Evolutionary conservation across 2,113 vertebrate genomes (phyloP).

Genomic region (Ariopsis seemanni): DNA sequence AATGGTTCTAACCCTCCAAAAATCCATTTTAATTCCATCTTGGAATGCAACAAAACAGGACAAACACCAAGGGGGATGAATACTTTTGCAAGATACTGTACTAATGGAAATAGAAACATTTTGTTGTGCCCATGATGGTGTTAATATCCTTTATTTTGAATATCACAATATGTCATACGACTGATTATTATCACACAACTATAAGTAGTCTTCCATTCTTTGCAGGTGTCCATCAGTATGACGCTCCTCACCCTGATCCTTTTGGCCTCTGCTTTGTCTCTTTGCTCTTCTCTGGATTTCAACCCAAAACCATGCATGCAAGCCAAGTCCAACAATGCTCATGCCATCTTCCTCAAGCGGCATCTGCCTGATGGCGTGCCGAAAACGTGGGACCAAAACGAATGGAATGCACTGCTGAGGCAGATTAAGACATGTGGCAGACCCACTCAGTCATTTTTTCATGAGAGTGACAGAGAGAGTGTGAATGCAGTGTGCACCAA

Average conservation of each 20-base stretch:
- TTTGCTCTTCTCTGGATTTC: constrained; percentile 46
- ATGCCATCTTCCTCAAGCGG: constrained; percentile 60
- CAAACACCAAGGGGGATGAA: no score
- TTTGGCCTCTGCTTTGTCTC: constrained; percentile 28
- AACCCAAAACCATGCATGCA: constrained; percentile 67
- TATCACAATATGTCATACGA: background rate
- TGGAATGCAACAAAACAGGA: no score
- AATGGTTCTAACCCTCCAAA: no score
- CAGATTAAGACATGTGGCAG: constrained; percentile 59
- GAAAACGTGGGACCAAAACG: constrained; percentile 38
- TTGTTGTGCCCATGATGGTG: background rate
- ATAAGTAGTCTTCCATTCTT: background rate
- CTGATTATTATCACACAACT: background rate
- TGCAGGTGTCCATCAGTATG: constrained; percentile 31
- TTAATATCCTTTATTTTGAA: background rate
- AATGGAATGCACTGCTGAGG: constrained; percentile 64
- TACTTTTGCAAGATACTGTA: background rate
- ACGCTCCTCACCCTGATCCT: background rate
- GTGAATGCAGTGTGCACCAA: constrained; percentile 66
- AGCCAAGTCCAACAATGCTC: constrained; percentile 63
- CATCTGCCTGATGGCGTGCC: constrained; percentile 64
- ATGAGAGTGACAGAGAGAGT: constrained; percentile 49
- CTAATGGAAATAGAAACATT: background rate
- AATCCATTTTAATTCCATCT: no score
- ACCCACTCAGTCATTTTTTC: constrained; percentile 76